Percentiles rank a stretch among this genome's conserved stretches.
Evolutionary conservation across 2,797 vertebrate genomes (phyloP).

Genomic region (Falco rusticolus): DNA sequence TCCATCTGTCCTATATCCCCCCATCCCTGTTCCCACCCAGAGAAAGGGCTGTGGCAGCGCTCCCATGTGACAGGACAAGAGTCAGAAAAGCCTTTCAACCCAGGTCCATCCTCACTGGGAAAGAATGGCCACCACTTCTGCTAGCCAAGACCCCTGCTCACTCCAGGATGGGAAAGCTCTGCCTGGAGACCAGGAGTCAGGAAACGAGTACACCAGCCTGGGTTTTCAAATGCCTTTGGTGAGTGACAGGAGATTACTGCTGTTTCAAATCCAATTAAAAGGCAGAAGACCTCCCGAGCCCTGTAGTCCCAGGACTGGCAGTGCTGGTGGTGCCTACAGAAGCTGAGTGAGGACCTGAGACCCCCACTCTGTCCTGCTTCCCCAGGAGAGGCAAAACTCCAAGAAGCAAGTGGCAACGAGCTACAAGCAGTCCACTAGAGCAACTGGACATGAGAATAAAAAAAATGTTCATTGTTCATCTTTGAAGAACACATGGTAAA

Average conservation of each 20-base stretch:
- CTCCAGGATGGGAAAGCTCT: not conserved
- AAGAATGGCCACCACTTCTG: not conserved
- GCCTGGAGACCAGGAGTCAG: not conserved
- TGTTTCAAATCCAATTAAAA: not conserved
- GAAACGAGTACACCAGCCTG: not conserved
- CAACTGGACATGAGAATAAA: not conserved
- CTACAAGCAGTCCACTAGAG: not conserved
- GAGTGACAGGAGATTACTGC: not conserved
- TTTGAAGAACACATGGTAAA: not conserved
- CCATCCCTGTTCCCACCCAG: not conserved
- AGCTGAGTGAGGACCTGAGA: not conserved
- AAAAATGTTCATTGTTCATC: not conserved
- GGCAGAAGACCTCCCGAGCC: not conserved
- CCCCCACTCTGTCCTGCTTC: not conserved
- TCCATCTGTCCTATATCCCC: not conserved
- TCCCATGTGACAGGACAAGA: not conserved
- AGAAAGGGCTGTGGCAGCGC: not conserved
- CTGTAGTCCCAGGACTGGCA: not conserved
- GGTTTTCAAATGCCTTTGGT: not conserved
- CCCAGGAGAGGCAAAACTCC: not conserved
- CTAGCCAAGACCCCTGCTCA: not conserved
- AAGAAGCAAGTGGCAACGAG: not conserved
- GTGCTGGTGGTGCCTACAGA: not conserved
- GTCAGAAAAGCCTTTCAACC: not conserved
- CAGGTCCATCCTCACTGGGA: not conserved